Evolutionary conservation across 2,113 vertebrate genomes (phyloP).

Genomic region (Psittacara wagleri): DNA sequence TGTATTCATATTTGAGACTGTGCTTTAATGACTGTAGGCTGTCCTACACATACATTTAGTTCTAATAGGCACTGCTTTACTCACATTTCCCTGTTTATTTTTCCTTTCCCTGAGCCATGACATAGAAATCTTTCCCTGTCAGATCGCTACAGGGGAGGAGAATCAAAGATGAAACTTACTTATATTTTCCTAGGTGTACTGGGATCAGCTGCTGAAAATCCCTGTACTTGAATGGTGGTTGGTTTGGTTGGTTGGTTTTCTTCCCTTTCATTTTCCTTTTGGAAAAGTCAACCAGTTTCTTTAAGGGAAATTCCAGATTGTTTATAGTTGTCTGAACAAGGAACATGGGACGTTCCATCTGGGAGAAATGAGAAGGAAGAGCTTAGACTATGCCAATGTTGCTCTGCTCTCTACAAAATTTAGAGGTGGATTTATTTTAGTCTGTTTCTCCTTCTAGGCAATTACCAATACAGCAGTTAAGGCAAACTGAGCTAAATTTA

Average conservation of each 20-base stretch:
- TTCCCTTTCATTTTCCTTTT: neutral
- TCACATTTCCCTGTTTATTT: neutral
- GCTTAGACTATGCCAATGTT: neutral
- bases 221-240: neutral
- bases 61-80: conserved; percentile 1
- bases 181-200: neutral
- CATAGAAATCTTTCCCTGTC: neutral
- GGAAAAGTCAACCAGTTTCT: neutral
- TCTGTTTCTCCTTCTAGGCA: conserved; percentile 2
- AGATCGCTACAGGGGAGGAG: neutral
- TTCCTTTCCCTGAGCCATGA: conserved; percentile 26
- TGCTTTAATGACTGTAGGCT: conserved; percentile 15
- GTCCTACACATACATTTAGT: neutral
- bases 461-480: neutral
- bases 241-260: neutral
- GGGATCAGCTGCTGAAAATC: neutral
- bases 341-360: neutral
- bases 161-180: neutral
- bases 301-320: neutral
- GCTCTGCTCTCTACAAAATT: neutral
- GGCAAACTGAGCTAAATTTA: neutral
- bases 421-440: neutral
- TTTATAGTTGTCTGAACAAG: neutral
- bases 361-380: neutral
- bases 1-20: neutral